phyloP scores from a whole-genome alignment of 2,113 vertebrate species.

The Nesogale talazaci region DNA sequence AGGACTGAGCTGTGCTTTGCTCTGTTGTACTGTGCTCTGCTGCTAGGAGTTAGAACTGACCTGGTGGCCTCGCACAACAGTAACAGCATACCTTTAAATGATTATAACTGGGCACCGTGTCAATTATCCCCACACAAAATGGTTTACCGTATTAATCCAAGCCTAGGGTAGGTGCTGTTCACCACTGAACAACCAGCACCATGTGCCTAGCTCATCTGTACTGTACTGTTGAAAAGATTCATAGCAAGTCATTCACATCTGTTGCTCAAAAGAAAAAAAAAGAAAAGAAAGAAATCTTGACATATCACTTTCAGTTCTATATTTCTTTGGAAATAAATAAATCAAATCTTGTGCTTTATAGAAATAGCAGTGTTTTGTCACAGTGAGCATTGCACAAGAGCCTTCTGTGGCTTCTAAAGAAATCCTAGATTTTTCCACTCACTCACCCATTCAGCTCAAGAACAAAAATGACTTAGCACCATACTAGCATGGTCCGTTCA shows the following conservation, averaged over 20 bases:
- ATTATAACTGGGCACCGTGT: background rate
- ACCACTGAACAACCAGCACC: background rate
- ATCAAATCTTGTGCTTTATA: background rate
- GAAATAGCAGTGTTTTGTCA: background rate
- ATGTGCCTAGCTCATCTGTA: background rate
- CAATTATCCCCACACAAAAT: background rate
- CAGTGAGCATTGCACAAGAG: background rate
- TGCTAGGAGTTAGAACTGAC: no score
- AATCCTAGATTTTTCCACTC: background rate
- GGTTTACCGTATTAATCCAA: background rate
- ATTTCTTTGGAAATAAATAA: constrained; percentile 23
- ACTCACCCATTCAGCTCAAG: no score
- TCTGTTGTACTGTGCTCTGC: no score
- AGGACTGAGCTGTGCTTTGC: no score
- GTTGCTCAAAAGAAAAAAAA: background rate
- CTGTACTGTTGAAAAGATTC: background rate
- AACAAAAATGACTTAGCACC: background rate
- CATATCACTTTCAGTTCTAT: background rate
- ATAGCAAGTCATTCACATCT: background rate
- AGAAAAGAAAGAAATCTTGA: background rate
- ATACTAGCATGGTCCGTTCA: background rate
- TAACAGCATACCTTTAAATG: constrained; percentile 23
- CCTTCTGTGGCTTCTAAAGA: background rate
- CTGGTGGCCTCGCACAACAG: background rate
- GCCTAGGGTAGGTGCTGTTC: background rate